A percentile compares a stretch with the other conserved stretches of the same genome.
Conservation (phyloP, 2,888 invertebrate species). For the Volucella inflata region DNA sequence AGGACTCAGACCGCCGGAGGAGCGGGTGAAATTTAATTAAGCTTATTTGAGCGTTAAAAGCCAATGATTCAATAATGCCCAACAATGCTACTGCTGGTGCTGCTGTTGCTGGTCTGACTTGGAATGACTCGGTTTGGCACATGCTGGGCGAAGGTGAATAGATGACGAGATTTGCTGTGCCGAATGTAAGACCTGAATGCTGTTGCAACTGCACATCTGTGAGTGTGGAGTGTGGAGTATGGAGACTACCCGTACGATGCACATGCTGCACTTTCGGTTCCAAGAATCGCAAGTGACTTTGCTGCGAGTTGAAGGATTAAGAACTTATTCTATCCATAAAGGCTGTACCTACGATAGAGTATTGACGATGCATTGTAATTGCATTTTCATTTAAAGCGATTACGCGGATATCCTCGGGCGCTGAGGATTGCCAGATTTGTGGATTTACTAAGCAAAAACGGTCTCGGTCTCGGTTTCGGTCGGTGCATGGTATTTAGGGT, state of each 20-base stretch:
- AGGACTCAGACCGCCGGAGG: constrained; percentile 18
- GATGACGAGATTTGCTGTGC: constrained; percentile 39
- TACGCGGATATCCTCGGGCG: constrained; percentile 70
- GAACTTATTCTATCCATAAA: constrained; percentile 49
- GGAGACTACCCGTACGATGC: not conserved
- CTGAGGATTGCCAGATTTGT: constrained; percentile 60
- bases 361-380: constrained; percentile 64
- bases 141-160: constrained; percentile 66
- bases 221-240: not conserved
- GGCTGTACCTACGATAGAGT: constrained; percentile 13
- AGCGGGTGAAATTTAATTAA: constrained; percentile 82
- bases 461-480: too few species aligned
- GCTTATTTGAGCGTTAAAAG: constrained; percentile 84
- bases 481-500: constrained; percentile 68
- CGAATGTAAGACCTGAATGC: constrained; percentile 43
- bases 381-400: constrained; percentile 75
- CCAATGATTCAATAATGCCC: constrained; percentile 81
- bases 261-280: constrained; percentile 26
- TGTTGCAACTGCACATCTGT: constrained; percentile 65
- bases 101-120: constrained; percentile 74
- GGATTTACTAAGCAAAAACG: not conserved
- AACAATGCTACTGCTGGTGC: constrained; percentile 77
- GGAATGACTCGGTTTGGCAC: constrained; percentile 5
- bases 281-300: constrained; percentile 52
- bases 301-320: constrained; percentile 63